Evolutionary conservation across 2,797 vertebrate genomes (phyloP), one percentile per base, ranked within the genome.

Genomic region (Poeciliopsis presidionis): DNA sequence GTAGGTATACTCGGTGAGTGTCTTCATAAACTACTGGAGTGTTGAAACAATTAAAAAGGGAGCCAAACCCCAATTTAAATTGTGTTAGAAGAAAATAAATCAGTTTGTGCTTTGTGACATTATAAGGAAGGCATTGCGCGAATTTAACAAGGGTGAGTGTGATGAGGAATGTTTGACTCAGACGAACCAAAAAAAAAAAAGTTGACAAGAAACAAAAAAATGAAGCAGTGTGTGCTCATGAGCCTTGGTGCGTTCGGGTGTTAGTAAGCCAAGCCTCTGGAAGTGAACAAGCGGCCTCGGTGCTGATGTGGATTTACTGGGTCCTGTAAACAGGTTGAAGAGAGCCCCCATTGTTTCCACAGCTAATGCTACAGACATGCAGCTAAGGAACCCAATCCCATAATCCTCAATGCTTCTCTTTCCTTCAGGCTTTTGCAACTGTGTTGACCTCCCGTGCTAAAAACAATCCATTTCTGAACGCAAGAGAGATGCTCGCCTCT

Each of bases 341-440:
- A 94, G 88, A 91, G 91, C 84, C 77, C 79, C 88, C 85, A 93
- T 95, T 95, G 94, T 95, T 94, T 87, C 39, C 51, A 51, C 30
- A 74, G 82, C 69, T 94, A 93, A 94, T 92, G 73, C 90, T 90
- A 82, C 79, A 85, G 86, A 2, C 41, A 70, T 45, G 47, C 80
- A 39, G 79, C 87, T 84, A 86, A 88, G 79, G 71, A 90, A 84
- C 84, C 87, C 92, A 93, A 93, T 91, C 89, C 88, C 79, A 86
- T 39, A 63, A 76, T 67, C 76, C 51, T 65, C 86, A 81, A 89
- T 89, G 89, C 82, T 59, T 63, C 47, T 67, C 80, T 84, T 81
- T 69, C 74, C 75, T 77, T 78, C 51, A 47, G 73, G 69, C 79
- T 83, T 77, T 74, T 8, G 43, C 43, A 43, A 59, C 30, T 47